phyloP scores from a whole-genome alignment of 2,113 vertebrate genomes.

The Sinosuthora webbiana region DNA sequence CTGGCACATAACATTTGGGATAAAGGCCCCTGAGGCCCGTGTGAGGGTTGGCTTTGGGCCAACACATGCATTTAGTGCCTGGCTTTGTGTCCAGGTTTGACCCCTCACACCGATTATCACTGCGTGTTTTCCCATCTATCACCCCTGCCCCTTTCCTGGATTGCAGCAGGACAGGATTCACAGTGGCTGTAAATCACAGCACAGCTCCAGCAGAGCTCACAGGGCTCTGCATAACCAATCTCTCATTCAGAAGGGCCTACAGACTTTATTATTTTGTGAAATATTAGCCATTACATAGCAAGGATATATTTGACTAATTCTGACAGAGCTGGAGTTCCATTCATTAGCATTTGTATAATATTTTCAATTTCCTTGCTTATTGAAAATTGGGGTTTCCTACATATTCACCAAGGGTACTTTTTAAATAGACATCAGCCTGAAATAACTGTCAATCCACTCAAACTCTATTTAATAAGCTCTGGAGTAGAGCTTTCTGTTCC shows the following conservation, averaged over 20 bases:
- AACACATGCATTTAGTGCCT: fast-evolving
- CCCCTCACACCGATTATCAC: fast-evolving
- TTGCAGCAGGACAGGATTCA: background rate
- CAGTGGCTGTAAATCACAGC: background rate
- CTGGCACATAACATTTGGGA: fast-evolving
- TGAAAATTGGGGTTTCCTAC: background rate
- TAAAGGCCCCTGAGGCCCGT: background rate
- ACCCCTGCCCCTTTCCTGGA: background rate
- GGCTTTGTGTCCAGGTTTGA: background rate
- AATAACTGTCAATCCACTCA: background rate
- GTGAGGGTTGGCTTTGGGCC: background rate
- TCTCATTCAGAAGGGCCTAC: background rate
- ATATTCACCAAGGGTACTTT: background rate
- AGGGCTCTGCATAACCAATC: background rate
- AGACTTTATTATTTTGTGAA: background rate
- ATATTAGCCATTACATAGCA: background rate
- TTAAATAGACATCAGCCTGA: background rate
- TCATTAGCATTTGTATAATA: background rate
- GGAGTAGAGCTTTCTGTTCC: background rate
- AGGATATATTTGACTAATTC: background rate
- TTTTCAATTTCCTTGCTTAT: background rate
- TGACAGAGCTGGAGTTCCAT: background rate
- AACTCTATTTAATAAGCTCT: background rate
- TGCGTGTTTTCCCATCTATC: fast-evolving
- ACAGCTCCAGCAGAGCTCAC: background rate